A percentile compares a stretch with the other conserved stretches of the same genome.
phyloP scores from a whole-genome alignment of 2,113 vertebrate genomes.

The Dasyurus viverrinus region DNA sequence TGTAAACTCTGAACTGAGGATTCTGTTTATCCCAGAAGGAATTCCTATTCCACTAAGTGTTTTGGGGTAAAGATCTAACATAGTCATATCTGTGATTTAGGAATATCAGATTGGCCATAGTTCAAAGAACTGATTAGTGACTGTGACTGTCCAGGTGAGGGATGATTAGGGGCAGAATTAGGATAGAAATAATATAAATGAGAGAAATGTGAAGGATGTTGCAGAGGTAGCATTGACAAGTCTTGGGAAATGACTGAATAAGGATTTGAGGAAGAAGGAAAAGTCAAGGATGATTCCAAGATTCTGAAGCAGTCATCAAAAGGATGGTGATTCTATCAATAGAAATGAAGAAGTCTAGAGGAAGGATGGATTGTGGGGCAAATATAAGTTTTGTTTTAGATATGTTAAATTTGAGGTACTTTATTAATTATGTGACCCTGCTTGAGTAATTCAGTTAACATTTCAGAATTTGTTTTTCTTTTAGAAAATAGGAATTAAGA shows the following conservation, averaged over 20 bases:
- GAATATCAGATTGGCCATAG: not conserved
- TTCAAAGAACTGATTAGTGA: not conserved
- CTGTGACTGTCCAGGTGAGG: not conserved
- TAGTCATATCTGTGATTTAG: not conserved
- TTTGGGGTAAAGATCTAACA: not conserved
- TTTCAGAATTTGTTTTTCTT: not conserved
- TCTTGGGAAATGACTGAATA: not conserved
- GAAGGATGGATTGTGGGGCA: not conserved
- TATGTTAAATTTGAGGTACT: not conserved
- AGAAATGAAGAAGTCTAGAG: not conserved
- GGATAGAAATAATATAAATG: not conserved
- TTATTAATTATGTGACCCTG: not conserved
- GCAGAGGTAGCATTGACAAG: not conserved
- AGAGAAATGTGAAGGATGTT: not conserved
- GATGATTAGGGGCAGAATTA: not conserved
- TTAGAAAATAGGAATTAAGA: not conserved
- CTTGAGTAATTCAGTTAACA: not conserved
- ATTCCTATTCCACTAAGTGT: not conserved
- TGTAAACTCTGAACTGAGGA: not conserved
- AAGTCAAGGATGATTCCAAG: not conserved
- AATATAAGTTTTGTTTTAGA: not conserved
- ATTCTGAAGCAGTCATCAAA: not conserved
- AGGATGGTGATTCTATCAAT: not conserved
- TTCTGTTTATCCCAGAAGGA: not conserved
- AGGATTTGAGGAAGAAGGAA: not conserved